These are phyloP conservation scores for Microplitis demolitor DNA, from an alignment of 1,140 invertebrate species.

Conservation along the genomic window DNA sequence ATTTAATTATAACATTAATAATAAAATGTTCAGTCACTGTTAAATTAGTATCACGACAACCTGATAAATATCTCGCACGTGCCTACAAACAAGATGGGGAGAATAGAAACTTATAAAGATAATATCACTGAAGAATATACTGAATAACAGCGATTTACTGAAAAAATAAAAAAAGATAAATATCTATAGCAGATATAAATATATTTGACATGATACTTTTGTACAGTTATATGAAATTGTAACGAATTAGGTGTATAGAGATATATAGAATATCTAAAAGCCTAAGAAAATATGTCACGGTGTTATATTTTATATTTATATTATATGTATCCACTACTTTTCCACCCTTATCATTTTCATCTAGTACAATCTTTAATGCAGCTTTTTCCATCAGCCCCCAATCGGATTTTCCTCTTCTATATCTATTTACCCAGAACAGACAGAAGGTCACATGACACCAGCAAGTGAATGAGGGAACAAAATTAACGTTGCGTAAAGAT, in stretches of 20 bases:
- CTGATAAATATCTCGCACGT: constrained; percentile 17
- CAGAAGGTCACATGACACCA: constrained; percentile 13
- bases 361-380: background rate
- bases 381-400: background rate
- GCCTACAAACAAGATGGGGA: background rate
- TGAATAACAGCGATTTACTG: no score
- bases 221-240: background rate
- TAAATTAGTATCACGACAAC: constrained; percentile 15
- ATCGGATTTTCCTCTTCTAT: constrained; percentile 24
- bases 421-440: constrained; percentile 18
- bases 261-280: background rate
- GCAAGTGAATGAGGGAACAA: constrained; percentile 13
- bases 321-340: background rate
- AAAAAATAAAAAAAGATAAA: background rate
- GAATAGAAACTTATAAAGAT: background rate
- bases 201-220: background rate
- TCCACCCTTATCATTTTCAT: background rate
- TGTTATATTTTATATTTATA: background rate
- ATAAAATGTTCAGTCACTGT: constrained; percentile 11
- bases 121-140: background rate
- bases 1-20: constrained; percentile 2
- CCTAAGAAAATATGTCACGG: constrained; percentile 9
- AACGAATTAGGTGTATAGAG: background rate
- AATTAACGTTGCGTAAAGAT: constrained; percentile 33
- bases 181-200: background rate